Conservation (phyloP, 2,888 invertebrate genomes). For the Metellina segmentata region DNA sequence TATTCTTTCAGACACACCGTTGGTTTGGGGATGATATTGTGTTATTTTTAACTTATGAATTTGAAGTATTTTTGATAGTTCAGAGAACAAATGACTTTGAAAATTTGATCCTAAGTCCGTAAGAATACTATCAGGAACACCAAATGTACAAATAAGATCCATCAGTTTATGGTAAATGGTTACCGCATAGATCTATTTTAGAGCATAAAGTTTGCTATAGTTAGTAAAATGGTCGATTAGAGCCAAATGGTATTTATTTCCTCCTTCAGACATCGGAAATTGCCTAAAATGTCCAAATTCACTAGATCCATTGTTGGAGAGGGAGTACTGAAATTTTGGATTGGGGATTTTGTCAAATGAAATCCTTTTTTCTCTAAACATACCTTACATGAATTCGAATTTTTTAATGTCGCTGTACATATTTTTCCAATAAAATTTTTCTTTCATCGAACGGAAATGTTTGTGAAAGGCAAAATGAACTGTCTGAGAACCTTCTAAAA, state of each 20-base stretch:
- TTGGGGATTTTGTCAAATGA: not conserved
- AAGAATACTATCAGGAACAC: not conserved
- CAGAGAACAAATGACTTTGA: slow-evolving; percentile 15
- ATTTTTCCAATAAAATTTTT: slow-evolving; percentile 16
- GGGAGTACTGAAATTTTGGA: slow-evolving; percentile 8
- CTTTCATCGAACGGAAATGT: not conserved
- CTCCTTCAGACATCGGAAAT: not conserved
- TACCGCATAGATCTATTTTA: not conserved
- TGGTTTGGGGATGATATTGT: not conserved
- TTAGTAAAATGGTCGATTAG: slow-evolving; percentile 5
- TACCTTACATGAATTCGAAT: not conserved
- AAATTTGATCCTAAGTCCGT: slow-evolving; percentile 13
- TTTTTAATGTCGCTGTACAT: slow-evolving; percentile 10
- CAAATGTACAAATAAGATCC: no score
- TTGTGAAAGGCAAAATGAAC: slow-evolving; percentile 14
- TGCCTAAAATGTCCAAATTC: slow-evolving; percentile 23
- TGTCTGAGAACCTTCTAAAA: slow-evolving; percentile 16
- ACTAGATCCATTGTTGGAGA: not conserved
- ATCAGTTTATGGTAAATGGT: not conserved
- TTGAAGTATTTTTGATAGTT: not conserved
- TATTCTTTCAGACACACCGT: not conserved
- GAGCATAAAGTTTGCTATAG: not conserved
- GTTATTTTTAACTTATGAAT: slow-evolving; percentile 29
- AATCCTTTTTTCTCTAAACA: no score
- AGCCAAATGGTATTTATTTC: not conserved